Base-by-base conservation (phyloP, 2,113 vertebrate species). In the Rhodinocichla rosea region DNA sequence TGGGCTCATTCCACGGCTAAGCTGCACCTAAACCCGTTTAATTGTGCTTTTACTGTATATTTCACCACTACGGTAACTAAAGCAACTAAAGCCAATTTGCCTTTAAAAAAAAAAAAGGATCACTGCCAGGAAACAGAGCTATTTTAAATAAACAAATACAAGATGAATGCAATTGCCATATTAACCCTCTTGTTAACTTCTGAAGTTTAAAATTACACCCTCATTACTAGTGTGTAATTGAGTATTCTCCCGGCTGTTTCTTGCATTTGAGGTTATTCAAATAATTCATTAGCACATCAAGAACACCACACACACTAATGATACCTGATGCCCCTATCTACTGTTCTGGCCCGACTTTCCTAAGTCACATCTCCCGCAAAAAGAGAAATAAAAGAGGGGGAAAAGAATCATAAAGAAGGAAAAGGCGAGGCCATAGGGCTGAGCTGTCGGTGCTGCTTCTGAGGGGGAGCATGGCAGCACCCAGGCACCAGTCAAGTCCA, bases 101-200 rank as follows among this genome's bases (percentile, higher is more conserved):
- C 84, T 92, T 23, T 2, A 45, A 59, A 89, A 80, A 90, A 85
- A 39, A 65, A 49, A 40, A 30, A 75, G 55, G 81, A 83, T 77
- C 69, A 86, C 39, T 85, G 96, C 96, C 92, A 96, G 96, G 94
- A 96, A 97, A 94, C 74, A 53, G 67, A 92, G 64, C 90, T 81
- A 92, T 73, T 96, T 90, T 94, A 92, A 94, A 92, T 95, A 97
- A 93, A 96, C 88, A 94, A 95, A 96, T 93, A 96, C 91, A 96
- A 92, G 95, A 96, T 87, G 90, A 96, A 95, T 92, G 91, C 85
- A 96, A 90, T 91, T 95, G 95, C 83, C 69, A 4, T 91, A 97
- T 97, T 92, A 97, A 96, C 82, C 70, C 62, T 91, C 87, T 94
- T 94, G 91, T 92, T 95, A 95, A 89, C 88, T 97, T 97, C 74